A percentile compares a stretch with the other conserved stretches of the same genome.
phyloP scores from a whole-genome alignment of 1,140 invertebrate species.

The Bombus cullumanus region DNA sequence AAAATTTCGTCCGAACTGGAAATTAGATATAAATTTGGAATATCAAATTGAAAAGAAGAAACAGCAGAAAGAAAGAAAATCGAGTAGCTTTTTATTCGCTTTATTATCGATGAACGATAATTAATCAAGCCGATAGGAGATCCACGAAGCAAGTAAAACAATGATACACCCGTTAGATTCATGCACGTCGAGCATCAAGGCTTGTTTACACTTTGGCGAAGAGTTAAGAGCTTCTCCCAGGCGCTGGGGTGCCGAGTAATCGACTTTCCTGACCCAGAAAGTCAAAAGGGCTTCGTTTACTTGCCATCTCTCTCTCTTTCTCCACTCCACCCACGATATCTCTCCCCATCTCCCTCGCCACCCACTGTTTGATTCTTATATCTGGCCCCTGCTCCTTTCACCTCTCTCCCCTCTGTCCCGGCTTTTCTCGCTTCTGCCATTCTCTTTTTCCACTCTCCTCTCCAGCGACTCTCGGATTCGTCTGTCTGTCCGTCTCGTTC shows the following conservation, averaged over 20 bases:
- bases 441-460: constrained; percentile 27
- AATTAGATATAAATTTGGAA: background rate
- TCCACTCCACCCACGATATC: constrained; percentile 13
- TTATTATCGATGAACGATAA: background rate
- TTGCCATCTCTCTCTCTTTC: constrained; percentile 54
- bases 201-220: constrained; percentile 68
- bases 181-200: constrained; percentile 36
- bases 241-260: constrained; percentile 63
- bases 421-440: background rate
- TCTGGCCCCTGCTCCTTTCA: background rate
- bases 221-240: constrained; percentile 67
- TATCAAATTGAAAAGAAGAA: background rate
- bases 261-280: constrained; percentile 72
- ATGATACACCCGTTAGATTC: constrained; percentile 47
- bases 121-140: constrained; percentile 20
- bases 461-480: constrained; percentile 13
- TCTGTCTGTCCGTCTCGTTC: constrained; percentile 23
- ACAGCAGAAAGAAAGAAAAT: background rate
- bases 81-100: no score
- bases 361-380: constrained; percentile 46
- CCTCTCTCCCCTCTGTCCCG: background rate
- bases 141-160: background rate
- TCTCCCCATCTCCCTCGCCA: constrained; percentile 11
- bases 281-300: constrained; percentile 67
- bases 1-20: background rate